These are phyloP conservation scores for Pollachius pollachius DNA, from an alignment of 2,113 vertebrate species.

Conservation along the genomic window DNA sequence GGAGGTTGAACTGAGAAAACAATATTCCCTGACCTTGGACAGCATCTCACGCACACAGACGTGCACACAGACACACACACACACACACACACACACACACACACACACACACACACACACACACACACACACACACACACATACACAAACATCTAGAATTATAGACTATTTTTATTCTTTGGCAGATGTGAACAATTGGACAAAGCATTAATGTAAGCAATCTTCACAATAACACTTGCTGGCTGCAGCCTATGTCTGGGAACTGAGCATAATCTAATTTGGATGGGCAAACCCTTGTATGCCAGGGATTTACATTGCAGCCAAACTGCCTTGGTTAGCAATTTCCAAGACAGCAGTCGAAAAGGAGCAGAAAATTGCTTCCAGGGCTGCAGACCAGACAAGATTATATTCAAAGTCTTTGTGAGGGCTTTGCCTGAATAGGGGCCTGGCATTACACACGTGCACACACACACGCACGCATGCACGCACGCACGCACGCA, in stretches of 20 bases:
- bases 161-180: slow-evolving; percentile 68
- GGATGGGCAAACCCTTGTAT: slow-evolving; percentile 76
- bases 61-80: neutral
- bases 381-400: slow-evolving; percentile 76
- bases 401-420: slow-evolving; percentile 82
- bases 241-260: slow-evolving; percentile 74
- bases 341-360: slow-evolving; percentile 76
- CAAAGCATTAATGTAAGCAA: slow-evolving; percentile 76
- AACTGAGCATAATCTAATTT: slow-evolving; percentile 79
- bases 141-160: slow-evolving; percentile 37
- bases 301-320: slow-evolving; percentile 79
- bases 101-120: slow-evolving; percentile 9
- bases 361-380: slow-evolving; percentile 82
- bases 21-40: slow-evolving; percentile 54
- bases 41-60: slow-evolving; percentile 25
- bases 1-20: slow-evolving; percentile 38
- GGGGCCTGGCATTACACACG: slow-evolving; percentile 58
- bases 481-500: slow-evolving; percentile 1
- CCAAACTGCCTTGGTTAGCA: slow-evolving; percentile 81
- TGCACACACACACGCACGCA: slow-evolving; percentile 27
- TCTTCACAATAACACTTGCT: slow-evolving; percentile 77
- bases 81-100: slow-evolving; percentile 12
- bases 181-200: slow-evolving; percentile 71
- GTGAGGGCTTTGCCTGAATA: slow-evolving; percentile 75
- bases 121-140: slow-evolving; percentile 15